Evolutionary conservation across 2,113 vertebrate species (phyloP), one percentile per base, ranked within the genome.

Genomic region (Cisticola juncidis): DNA sequence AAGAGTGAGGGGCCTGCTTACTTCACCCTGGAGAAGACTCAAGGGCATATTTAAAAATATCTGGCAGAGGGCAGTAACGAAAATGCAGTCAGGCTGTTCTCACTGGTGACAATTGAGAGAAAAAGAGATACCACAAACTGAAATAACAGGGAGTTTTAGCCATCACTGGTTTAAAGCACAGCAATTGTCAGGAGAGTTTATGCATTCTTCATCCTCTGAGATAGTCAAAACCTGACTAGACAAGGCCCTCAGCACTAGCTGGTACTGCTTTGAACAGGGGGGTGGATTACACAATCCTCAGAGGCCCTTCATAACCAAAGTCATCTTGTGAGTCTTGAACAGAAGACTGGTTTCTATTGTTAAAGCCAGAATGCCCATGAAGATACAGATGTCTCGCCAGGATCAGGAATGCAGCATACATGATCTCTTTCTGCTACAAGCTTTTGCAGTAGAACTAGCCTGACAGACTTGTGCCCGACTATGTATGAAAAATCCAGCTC

Each of bases 381-480:
- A 62, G 36, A 28, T 44, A 22, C 11, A 76, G 17, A 10, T 40
- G 8, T 61, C 54, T 83, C 42, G 11, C 15, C 35, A 81, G 40
- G 19, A 77, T 57, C 11, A 81, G 28, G 69, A 42, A 31, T 40
- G 50, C 2, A 29, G 11, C 6, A 51, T 14, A 24, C 9, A 26
- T 2, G 1, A 54, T 62, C 24, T 76, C 11, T 22, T 51, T 44
- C 20, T 65, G 8, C n/a, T 76, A 38, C 14, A 54, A 4, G 8
- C 26, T 79, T 71, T 36, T 83, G 31, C 31, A 48, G 2, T 7
- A 65, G 50, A 81, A 25, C 12, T 58, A 24, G 81, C 11, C 33
- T 44, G 24, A 6, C 2, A 2, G n/a, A 66, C 14, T 73, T 19
- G 8, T 74, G 23, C 29, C 21, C 0, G 0, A 33, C 7, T 14